phyloP scores from a whole-genome alignment of 2,888 invertebrate species.

The Hymenopus coronatus region DNA sequence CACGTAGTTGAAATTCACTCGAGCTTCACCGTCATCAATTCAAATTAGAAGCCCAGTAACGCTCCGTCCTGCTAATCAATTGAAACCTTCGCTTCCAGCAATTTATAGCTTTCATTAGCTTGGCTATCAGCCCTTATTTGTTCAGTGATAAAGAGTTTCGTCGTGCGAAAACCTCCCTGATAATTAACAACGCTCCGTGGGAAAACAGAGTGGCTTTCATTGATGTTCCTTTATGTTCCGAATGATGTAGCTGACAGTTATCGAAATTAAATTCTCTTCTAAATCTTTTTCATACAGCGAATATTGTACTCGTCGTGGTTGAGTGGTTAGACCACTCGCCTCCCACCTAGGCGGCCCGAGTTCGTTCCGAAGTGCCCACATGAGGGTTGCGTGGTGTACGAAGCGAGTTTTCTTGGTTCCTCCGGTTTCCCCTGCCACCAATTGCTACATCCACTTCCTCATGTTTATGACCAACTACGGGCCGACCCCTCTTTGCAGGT shows the following conservation, averaged over 20 bases:
- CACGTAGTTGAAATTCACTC: neutral
- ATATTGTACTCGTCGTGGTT: too few species aligned
- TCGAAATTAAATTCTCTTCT: neutral
- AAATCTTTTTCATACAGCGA: too few species aligned
- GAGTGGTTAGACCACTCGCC: too few species aligned
- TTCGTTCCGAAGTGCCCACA: too few species aligned
- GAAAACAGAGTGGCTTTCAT: neutral
- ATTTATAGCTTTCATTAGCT: constrained; percentile 9
- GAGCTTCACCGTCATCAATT: neutral
- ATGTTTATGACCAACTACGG: too few species aligned
- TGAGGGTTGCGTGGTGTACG: too few species aligned
- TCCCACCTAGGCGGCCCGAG: too few species aligned
- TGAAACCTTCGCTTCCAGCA: neutral
- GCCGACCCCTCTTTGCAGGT: too few species aligned
- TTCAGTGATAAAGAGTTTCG: neutral
- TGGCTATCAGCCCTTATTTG: neutral
- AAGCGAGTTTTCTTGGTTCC: too few species aligned
- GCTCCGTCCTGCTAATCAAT: neutral
- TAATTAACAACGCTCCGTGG: neutral
- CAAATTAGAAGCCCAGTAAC: neutral
- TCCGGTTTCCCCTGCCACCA: too few species aligned
- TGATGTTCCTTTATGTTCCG: neutral
- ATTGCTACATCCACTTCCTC: too few species aligned
- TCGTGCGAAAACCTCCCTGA: neutral
- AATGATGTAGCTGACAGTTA: neutral